A percentile compares a stretch with the other conserved stretches of the same genome.
phyloP scores from a whole-genome alignment of 2,797 vertebrate genomes.

The Dromococcyx pavoninus region DNA sequence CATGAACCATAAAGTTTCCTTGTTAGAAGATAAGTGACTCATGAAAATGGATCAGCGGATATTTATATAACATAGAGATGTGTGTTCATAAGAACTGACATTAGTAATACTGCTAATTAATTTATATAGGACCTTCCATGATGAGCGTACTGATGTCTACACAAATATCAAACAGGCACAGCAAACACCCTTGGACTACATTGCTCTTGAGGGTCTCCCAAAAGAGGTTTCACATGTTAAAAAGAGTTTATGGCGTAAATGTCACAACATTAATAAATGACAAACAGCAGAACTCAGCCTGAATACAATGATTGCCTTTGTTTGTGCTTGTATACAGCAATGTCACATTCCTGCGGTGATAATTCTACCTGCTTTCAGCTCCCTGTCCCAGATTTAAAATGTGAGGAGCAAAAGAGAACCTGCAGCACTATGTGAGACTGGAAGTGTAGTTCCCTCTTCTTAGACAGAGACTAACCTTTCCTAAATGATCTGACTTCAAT shows the following conservation, averaged over 20 bases:
- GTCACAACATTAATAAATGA: not conserved
- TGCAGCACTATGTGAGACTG: not conserved
- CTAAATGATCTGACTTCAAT: not conserved
- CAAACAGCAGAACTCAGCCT: not conserved
- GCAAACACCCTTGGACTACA: not conserved
- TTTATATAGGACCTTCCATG: slow-evolving; percentile 5
- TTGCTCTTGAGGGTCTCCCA: not conserved
- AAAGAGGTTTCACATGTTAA: not conserved
- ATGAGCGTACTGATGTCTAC: not conserved
- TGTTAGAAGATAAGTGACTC: slow-evolving; percentile 18
- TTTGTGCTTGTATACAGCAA: not conserved
- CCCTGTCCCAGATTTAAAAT: not conserved
- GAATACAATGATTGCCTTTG: not conserved
- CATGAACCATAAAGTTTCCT: slow-evolving; percentile 59
- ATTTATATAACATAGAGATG: not conserved
- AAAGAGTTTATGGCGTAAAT: not conserved
- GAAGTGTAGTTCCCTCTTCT: not conserved
- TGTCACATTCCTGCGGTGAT: not conserved
- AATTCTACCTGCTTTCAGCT: not conserved
- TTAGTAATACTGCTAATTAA: slow-evolving; percentile 17
- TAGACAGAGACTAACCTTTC: not conserved
- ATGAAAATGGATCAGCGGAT: not conserved
- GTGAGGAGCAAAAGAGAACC: not conserved
- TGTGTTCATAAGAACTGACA: slow-evolving; percentile 27
- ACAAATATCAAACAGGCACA: not conserved